Conservation (phyloP, 2,113 vertebrate species). For the Phoxinus phoxinus region DNA sequence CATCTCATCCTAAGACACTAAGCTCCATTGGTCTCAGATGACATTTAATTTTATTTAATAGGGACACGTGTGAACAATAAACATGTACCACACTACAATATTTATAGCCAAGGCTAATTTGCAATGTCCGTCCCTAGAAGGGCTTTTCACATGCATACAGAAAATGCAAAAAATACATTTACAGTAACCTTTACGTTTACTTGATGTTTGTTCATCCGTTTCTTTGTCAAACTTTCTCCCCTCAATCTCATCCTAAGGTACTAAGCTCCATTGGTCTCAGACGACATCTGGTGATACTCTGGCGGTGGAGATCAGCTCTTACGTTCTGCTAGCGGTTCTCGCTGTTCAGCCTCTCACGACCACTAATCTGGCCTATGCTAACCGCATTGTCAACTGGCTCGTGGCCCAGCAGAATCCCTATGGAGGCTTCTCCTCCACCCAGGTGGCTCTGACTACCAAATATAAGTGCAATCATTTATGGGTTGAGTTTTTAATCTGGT, state of each 20-base stretch:
- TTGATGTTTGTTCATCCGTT: not conserved
- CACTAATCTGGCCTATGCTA: slow-evolving; percentile 66
- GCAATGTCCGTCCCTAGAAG: no score
- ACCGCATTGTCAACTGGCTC: slow-evolving; percentile 72
- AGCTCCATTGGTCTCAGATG: slow-evolving; percentile 34
- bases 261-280: slow-evolving; percentile 29
- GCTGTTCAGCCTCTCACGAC: not conserved
- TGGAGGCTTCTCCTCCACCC: slow-evolving; percentile 79
- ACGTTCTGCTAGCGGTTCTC: slow-evolving; percentile 65
- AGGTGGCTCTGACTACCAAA: slow-evolving; percentile 65
- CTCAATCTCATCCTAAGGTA: not conserved
- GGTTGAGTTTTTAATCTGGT: not conserved
- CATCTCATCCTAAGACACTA: not conserved
- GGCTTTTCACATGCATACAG: no score
- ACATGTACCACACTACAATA: no score
- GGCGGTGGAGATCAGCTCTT: slow-evolving; percentile 74
- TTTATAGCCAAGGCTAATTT: no score
- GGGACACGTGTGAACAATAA: no score
- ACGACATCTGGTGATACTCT: slow-evolving; percentile 51
- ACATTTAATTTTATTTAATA: no score
- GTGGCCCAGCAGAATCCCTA: slow-evolving; percentile 74
- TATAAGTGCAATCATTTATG: not conserved
- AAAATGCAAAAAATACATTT: no score
- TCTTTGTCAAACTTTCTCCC: not conserved
- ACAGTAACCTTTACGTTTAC: no score